Conservation (phyloP, 2,113 vertebrate genomes). For the Gymnobelideus leadbeateri region DNA sequence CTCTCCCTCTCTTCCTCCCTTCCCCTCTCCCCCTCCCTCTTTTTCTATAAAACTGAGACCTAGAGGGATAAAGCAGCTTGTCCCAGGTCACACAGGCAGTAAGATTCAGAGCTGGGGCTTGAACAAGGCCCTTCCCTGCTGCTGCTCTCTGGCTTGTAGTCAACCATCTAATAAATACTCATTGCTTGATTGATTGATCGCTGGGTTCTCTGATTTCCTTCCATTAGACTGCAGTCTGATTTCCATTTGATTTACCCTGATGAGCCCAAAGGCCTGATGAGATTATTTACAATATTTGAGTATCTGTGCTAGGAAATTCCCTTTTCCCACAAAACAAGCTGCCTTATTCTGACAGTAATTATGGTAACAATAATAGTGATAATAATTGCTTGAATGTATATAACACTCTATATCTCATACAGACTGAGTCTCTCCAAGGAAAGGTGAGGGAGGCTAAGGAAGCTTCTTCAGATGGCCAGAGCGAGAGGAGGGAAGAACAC, state of each 20-base stretch:
- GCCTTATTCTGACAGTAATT: neutral
- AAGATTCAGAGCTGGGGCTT: neutral
- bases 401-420: neutral
- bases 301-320: neutral
- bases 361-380: neutral
- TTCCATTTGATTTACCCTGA: neutral
- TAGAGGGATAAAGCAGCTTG: neutral
- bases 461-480: neutral
- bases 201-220: slow-evolving; percentile 1
- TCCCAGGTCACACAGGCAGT: neutral
- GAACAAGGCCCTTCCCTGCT: neutral
- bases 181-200: neutral
- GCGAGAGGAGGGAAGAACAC: neutral
- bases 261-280: slow-evolving; percentile 4
- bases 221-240: neutral
- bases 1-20: too few species aligned
- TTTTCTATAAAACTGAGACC: neutral
- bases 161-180: neutral
- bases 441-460: neutral
- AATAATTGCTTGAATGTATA: neutral
- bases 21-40: too few species aligned
- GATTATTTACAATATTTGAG: slow-evolving; percentile 10
- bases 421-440: neutral
- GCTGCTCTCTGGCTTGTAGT: neutral
- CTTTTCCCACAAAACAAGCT: neutral